phyloP scores from a whole-genome alignment of 1,140 invertebrate genomes.

The Neodiprion virginianus region DNA sequence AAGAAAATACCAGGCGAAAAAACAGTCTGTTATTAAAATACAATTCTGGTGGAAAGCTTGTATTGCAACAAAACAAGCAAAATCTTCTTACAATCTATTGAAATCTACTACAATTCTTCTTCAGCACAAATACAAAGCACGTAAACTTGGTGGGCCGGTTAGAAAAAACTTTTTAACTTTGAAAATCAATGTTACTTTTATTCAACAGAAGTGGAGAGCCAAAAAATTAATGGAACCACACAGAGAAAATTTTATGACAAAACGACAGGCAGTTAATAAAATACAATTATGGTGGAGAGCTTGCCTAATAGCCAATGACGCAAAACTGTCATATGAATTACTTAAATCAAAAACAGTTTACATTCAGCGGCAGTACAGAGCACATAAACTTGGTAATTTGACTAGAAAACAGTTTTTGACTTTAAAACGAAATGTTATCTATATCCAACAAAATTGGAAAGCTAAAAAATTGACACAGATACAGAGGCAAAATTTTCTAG shows the following conservation, averaged over 20 bases:
- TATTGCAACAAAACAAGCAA: constrained; percentile 28
- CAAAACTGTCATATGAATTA: constrained; percentile 44
- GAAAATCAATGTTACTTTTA: constrained; percentile 43
- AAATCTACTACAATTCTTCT: constrained; percentile 45
- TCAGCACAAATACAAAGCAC: constrained; percentile 44
- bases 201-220: constrained; percentile 61
- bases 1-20: constrained; percentile 31
- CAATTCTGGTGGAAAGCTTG: constrained; percentile 41
- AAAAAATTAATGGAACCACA: constrained; percentile 36
- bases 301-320: constrained; percentile 42
- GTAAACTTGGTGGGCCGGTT: constrained; percentile 43
- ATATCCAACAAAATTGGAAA: constrained; percentile 51
- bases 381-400: constrained; percentile 39
- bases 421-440: constrained; percentile 39
- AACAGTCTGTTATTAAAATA: constrained; percentile 37
- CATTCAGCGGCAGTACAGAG: constrained; percentile 53
- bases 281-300: constrained; percentile 61
- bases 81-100: constrained; percentile 39
- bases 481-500: constrained; percentile 44
- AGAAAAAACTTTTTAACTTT: constrained; percentile 48
- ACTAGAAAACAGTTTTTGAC: constrained; percentile 41
- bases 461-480: constrained; percentile 36
- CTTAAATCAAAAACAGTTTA: constrained; percentile 43
- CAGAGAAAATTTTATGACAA: constrained; percentile 11
- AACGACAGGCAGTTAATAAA: constrained; percentile 44